These are phyloP conservation scores for Eulithis prunata DNA, from an alignment of 2,888 invertebrate genomes.

Conservation along the genomic window DNA sequence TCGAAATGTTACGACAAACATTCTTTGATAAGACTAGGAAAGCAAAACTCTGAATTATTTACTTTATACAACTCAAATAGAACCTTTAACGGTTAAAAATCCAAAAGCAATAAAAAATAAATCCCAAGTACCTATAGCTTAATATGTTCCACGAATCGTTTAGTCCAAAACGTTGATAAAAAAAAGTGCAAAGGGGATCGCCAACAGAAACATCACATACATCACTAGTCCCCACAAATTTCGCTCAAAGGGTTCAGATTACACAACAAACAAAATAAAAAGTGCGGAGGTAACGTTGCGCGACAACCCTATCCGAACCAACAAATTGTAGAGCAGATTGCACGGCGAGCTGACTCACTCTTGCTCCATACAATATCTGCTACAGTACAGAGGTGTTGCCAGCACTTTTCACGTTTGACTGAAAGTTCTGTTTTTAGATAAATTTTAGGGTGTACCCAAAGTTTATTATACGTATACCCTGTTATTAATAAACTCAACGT, in stretches of 20 bases:
- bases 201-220: constrained; percentile 43
- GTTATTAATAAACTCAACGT: too few species aligned
- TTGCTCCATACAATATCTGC: constrained; percentile 1
- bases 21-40: background rate
- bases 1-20: background rate
- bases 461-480: too few species aligned
- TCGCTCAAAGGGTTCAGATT: constrained; percentile 48
- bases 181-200: constrained; percentile 29
- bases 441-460: too few species aligned
- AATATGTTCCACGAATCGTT: constrained; percentile 10
- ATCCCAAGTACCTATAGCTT: constrained; percentile 9
- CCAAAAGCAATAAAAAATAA: background rate
- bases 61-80: background rate
- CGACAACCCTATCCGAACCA: constrained; percentile 35
- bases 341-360: constrained; percentile 26
- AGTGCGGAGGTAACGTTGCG: constrained; percentile 36
- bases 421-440: background rate
- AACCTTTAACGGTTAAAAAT: background rate
- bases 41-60: background rate
- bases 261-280: constrained; percentile 55
- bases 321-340: constrained; percentile 35
- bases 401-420: background rate
- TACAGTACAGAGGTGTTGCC: background rate
- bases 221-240: constrained; percentile 49
- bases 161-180: constrained; percentile 19